Percentiles rank a stretch among this genome's conserved stretches.
Conservation (phyloP, 2,113 vertebrate species). For the Arenaria interpres region DNA sequence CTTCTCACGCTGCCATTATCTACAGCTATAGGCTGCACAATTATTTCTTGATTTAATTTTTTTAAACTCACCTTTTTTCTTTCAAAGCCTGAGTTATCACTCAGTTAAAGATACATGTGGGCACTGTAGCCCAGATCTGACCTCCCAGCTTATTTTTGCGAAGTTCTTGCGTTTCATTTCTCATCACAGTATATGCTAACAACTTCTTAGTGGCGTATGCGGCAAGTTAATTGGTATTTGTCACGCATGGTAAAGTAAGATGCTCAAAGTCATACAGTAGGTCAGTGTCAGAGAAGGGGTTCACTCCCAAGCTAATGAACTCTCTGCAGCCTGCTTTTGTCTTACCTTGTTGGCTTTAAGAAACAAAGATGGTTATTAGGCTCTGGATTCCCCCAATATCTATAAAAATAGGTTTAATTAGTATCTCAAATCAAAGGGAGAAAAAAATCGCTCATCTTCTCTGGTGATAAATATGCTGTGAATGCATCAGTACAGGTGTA, state of each 20-base stretch:
- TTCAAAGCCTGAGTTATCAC: slow-evolving; percentile 41
- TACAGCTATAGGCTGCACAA: slow-evolving; percentile 47
- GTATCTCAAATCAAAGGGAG: slow-evolving; percentile 28
- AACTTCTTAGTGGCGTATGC: slow-evolving; percentile 25
- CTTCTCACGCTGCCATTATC: slow-evolving; percentile 55
- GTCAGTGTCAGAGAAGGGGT: slow-evolving; percentile 38
- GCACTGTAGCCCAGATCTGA: slow-evolving; percentile 26
- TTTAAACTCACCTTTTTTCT: slow-evolving; percentile 38
- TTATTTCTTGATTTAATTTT: slow-evolving; percentile 62
- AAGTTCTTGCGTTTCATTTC: slow-evolving; percentile 41
- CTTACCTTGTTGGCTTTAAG: slow-evolving; percentile 10
- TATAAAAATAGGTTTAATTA: slow-evolving; percentile 53
- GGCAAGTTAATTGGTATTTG: slow-evolving; percentile 61
- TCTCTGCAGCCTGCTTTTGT: neutral
- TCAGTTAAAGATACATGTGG: slow-evolving; percentile 32
- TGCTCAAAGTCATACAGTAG: slow-evolving; percentile 52
- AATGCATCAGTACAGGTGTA: neutral
- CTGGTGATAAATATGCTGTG: neutral
- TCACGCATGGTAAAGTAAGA: slow-evolving; percentile 44
- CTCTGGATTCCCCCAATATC: neutral
- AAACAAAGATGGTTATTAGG: neutral
- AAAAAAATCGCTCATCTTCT: neutral
- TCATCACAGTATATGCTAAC: slow-evolving; percentile 41
- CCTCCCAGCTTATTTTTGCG: neutral
- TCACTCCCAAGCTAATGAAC: slow-evolving; percentile 23